These are phyloP conservation scores for Arrhopalites spinosus DNA, from an alignment of 2,888 invertebrate genomes.

Conservation along the genomic window DNA sequence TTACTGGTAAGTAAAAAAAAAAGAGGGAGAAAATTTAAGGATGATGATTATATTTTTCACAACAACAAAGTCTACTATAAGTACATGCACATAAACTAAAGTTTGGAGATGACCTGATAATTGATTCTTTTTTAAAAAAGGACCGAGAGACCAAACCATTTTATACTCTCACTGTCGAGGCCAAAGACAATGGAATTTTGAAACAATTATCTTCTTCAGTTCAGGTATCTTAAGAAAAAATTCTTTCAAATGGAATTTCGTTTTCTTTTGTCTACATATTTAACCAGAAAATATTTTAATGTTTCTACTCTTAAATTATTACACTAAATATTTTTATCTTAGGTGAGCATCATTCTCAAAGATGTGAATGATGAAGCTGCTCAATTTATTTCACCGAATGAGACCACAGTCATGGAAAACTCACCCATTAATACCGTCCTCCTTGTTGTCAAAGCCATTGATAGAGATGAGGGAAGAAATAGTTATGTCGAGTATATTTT, in stretches of 20 bases:
- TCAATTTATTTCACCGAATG: slow-evolving; percentile 78
- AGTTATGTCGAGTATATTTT: slow-evolving; percentile 87
- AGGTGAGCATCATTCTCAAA: slow-evolving; percentile 84
- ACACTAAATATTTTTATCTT: slow-evolving; percentile 49
- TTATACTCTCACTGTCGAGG: slow-evolving; percentile 84
- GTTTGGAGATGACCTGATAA: no score
- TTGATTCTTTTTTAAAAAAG: no score
- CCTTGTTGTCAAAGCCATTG: slow-evolving; percentile 85
- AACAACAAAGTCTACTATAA: no score
- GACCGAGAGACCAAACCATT: slow-evolving; percentile 82
- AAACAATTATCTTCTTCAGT: slow-evolving; percentile 81
- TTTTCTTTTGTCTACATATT: background rate
- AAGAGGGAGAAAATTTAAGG: no score
- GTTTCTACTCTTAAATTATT: background rate
- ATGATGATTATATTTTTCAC: no score
- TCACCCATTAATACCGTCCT: slow-evolving; percentile 83
- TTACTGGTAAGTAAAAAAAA: no score
- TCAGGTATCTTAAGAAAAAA: slow-evolving; percentile 72
- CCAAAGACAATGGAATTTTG: slow-evolving; percentile 81
- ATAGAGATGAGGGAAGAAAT: slow-evolving; percentile 82
- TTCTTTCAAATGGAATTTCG: no score
- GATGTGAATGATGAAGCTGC: slow-evolving; percentile 94
- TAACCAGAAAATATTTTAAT: background rate
- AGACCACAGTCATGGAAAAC: slow-evolving; percentile 81
- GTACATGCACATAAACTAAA: no score